Evolutionary conservation across 2,888 invertebrate species (phyloP).

Genomic region (Podotricha telesiphe): DNA sequence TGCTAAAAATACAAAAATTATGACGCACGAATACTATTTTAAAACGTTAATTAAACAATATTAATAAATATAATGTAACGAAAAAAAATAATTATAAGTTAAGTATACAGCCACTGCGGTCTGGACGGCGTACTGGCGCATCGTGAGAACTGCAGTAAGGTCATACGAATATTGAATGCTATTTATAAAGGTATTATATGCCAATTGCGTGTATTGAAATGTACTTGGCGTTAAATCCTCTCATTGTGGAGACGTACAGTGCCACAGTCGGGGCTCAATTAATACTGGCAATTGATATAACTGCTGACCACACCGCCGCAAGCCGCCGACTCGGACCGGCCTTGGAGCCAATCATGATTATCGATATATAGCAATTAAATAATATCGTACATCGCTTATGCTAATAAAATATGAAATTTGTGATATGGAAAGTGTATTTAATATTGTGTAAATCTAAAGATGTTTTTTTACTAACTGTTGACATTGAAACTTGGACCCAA

Average conservation of each 20-base stretch:
- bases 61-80: neutral
- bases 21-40: too few species aligned
- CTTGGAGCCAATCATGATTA: slow-evolving; percentile 11
- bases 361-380: neutral
- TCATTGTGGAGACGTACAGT: neutral
- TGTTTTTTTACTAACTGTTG: too few species aligned
- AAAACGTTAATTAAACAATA: neutral
- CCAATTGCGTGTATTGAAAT: slow-evolving; percentile 33
- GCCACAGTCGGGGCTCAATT: slow-evolving; percentile 21
- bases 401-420: too few species aligned
- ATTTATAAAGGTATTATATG: slow-evolving; percentile 12
- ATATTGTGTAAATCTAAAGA: too few species aligned
- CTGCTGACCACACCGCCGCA: slow-evolving; percentile 5
- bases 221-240: slow-evolving; percentile 31
- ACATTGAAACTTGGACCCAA: too few species aligned
- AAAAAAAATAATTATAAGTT: neutral
- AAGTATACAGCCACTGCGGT: neutral
- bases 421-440: too few species aligned
- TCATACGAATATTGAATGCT: neutral
- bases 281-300: slow-evolving; percentile 23
- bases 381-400: too few species aligned
- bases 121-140: neutral
- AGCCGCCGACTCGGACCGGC: neutral
- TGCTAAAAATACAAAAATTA: too few species aligned
- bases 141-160: slow-evolving; percentile 6